Conservation (phyloP, 1,140 invertebrate genomes). For the Antheraea pernyi region DNA sequence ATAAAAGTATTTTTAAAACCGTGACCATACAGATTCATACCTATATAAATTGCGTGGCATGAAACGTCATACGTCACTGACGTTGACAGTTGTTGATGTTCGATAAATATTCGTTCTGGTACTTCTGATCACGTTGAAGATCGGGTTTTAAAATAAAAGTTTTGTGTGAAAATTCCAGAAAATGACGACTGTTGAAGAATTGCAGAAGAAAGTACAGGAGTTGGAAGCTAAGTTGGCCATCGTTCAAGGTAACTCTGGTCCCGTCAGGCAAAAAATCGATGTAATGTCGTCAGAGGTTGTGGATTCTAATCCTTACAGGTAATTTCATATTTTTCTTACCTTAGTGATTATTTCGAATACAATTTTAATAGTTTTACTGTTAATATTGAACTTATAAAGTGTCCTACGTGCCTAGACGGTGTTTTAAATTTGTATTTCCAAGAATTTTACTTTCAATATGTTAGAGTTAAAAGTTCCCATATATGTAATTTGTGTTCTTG, state of each 20-base stretch:
- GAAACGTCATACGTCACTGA: constrained; percentile 19
- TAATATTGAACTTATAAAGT: neutral
- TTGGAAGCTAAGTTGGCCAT: constrained; percentile 80
- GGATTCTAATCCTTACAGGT: constrained; percentile 99
- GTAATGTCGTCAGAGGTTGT: constrained; percentile 86
- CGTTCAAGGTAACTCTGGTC: constrained; percentile 60
- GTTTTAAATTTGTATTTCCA: neutral
- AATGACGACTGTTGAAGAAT: constrained; percentile 73
- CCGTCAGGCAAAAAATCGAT: constrained; percentile 77
- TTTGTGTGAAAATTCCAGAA: constrained; percentile 34
- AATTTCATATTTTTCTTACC: constrained; percentile 31
- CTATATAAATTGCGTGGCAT: constrained; percentile 10
- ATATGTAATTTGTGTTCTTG: neutral
- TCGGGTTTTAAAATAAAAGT: constrained; percentile 4
- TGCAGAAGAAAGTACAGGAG: constrained; percentile 75
- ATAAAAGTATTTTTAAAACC: no score
- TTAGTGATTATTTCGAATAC: neutral
- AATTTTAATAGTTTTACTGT: neutral
- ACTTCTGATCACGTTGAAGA: no score
- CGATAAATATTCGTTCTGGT: no score
- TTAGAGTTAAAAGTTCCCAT: neutral
- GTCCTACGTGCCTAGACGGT: neutral
- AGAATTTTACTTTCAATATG: neutral
- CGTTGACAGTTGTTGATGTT: constrained; percentile 19
- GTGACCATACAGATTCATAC: neutral